Evolutionary conservation across 2,888 invertebrate genomes (phyloP).

Genomic region (Tetanocera ferruginea): DNA sequence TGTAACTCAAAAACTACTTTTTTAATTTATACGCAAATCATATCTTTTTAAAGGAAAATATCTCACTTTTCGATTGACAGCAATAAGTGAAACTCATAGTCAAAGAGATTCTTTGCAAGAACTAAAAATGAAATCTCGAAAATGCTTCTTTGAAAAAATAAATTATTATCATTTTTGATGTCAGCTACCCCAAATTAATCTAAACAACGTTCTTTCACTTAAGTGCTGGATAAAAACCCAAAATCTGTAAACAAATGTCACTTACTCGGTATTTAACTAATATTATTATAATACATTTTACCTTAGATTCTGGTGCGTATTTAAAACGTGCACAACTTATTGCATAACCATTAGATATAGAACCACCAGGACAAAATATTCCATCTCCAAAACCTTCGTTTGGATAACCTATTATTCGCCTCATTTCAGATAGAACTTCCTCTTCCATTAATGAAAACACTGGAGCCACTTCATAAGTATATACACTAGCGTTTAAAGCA

Average conservation of each 20-base stretch:
- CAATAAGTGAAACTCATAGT: too few relatives aligned
- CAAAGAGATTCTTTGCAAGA: too few relatives aligned
- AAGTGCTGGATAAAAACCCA: neutral
- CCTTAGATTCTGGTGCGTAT: conserved; percentile 82
- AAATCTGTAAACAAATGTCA: neutral
- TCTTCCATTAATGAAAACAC: conserved; percentile 91
- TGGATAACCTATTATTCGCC: conserved; percentile 81
- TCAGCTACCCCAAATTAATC: too few relatives aligned
- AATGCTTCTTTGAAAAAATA: too few relatives aligned
- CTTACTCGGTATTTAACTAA: neutral
- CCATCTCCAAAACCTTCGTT: conserved; percentile 84
- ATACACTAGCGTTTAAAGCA: conserved; percentile 87
- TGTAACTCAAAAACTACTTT: too few relatives aligned
- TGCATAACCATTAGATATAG: conserved; percentile 91
- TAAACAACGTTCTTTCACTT: neutral
- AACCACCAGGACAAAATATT: conserved; percentile 91
- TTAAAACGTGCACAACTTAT: conserved; percentile 86
- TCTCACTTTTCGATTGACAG: too few relatives aligned
- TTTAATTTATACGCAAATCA: too few relatives aligned
- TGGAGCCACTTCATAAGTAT: conserved; percentile 91
- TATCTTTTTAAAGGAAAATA: too few relatives aligned
- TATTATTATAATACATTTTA: conserved; percentile 57
- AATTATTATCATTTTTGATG: too few relatives aligned
- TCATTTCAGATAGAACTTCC: conserved; percentile 83
- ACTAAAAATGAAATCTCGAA: too few relatives aligned